These are phyloP conservation scores for Paramisgurnus dabryanus DNA, from an alignment of 2,113 vertebrate genomes.

Conservation along the genomic window DNA sequence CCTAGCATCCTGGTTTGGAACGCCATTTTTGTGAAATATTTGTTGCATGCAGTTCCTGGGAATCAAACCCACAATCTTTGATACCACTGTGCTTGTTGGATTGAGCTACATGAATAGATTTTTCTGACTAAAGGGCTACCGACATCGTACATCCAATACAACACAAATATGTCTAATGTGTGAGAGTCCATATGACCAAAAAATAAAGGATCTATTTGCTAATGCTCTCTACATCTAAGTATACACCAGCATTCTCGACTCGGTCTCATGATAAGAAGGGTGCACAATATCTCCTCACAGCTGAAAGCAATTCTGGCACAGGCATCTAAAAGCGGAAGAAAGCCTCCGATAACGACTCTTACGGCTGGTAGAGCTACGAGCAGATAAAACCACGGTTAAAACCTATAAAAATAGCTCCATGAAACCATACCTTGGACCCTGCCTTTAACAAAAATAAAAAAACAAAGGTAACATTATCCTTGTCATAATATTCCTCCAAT, in stretches of 20 bases:
- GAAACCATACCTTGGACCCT: constrained; percentile 59
- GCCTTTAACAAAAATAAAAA: constrained; percentile 54
- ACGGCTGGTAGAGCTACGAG: background rate
- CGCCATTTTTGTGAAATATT: too few species aligned
- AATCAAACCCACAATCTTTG: too few species aligned
- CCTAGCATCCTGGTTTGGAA: too few species aligned
- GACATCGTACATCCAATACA: too few species aligned
- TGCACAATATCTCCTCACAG: constrained; percentile 13
- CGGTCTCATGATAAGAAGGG: constrained; percentile 1
- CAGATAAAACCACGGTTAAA: background rate
- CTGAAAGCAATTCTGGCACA: background rate
- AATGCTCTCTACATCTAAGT: background rate
- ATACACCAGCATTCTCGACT: background rate
- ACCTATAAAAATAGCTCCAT: constrained; percentile 60
- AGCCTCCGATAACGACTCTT: constrained; percentile 48
- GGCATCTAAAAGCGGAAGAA: constrained; percentile 12
- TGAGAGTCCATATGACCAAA: background rate
- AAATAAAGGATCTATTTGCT: background rate
- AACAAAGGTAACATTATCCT: constrained; percentile 63
- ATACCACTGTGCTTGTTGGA: too few species aligned
- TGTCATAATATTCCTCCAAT: constrained; percentile 69
- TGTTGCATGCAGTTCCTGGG: too few species aligned
- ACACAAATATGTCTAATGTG: too few species aligned
- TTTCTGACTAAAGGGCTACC: too few species aligned
- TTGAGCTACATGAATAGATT: too few species aligned